Evolutionary conservation across 2,113 vertebrate species (phyloP), one percentile per base, ranked within the genome.

Genomic region (Pterophyllum scalare): DNA sequence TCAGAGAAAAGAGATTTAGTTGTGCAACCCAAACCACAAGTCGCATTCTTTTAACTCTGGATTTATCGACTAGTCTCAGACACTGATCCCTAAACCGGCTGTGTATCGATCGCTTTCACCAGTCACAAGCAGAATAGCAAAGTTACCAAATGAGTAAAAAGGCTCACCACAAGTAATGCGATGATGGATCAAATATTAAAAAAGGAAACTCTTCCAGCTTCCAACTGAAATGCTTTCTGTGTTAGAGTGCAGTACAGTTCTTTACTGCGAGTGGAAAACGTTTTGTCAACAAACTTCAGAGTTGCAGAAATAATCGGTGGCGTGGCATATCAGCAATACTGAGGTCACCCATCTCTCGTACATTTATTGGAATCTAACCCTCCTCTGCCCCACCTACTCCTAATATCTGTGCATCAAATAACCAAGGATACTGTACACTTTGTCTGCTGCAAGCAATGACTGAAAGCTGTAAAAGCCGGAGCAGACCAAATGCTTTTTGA

Each of bases 1-100:
- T 82, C 74, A 79, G 60, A 58, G 62, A 24, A 74, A 49, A 77
- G 24, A 64, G 40, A 82, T 84, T 52, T 67, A 70, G 59, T 72
- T 61, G 31, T 59, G 61, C 64, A 38, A 15, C 61, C 77, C 49
- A 78, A 84, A 80, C 56, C 75, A 52, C 49, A 67, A 35, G 26
- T 61, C 62, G 35, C 52, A 72, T 58, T 83, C 49, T 22, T 74
- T 78, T 38, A 49, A 58, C 7, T 4, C 33, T 31, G 74, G 89
- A 84, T 82, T 87, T 62, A 84, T 89, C 46, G 83, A 91, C 78
- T 61, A 59, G 67, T 88, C 70, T 86, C 12, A 7, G 72, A 59
- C 70, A 4, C 62, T 7, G 65, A 76, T 83, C 58, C 11, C 1
- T 49, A 77, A 86, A 49, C 81, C 52, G 56, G 81, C 67, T 70